phyloP scores from a whole-genome alignment of 2,888 invertebrate species.

The Rhamphomyia laevipes region DNA sequence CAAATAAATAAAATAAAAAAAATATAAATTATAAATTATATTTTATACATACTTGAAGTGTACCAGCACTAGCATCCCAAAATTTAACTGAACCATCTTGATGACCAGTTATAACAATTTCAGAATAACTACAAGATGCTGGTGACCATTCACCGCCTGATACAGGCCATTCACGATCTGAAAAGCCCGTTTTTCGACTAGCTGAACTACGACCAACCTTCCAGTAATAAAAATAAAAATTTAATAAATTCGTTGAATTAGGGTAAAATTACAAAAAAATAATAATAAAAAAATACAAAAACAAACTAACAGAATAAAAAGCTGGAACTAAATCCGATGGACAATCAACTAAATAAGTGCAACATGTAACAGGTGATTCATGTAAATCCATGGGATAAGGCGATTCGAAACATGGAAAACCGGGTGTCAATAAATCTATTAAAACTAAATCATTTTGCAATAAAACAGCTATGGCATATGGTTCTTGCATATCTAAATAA shows the following conservation, averaged over 20 bases:
- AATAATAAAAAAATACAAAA: no score
- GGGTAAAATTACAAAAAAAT: no score
- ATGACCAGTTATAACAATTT: constrained; percentile 97
- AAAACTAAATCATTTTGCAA: constrained; percentile 96
- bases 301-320: constrained; percentile 66
- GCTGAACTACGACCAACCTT: constrained; percentile 57
- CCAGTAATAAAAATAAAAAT: background rate
- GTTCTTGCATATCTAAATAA: constrained; percentile 85
- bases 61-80: constrained; percentile 97
- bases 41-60: constrained; percentile 52
- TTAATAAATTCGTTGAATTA: background rate
- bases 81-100: constrained; percentile 98
- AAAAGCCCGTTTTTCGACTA: constrained; percentile 72
- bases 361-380: constrained; percentile 96
- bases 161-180: constrained; percentile 92
- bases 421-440: constrained; percentile 87
- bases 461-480: constrained; percentile 94
- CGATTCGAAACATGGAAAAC: constrained; percentile 98
- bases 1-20: background rate
- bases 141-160: constrained; percentile 95
- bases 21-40: background rate
- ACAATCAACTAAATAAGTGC: constrained; percentile 94
- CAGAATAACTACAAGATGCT: constrained; percentile 92
- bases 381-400: constrained; percentile 99
- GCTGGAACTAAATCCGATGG: constrained; percentile 96